A percentile compares a stretch with the other conserved stretches of the same genome.
These are phyloP conservation scores for Heptranchias perlo DNA, from an alignment of 2,113 vertebrate genomes.

Conservation along the genomic window DNA sequence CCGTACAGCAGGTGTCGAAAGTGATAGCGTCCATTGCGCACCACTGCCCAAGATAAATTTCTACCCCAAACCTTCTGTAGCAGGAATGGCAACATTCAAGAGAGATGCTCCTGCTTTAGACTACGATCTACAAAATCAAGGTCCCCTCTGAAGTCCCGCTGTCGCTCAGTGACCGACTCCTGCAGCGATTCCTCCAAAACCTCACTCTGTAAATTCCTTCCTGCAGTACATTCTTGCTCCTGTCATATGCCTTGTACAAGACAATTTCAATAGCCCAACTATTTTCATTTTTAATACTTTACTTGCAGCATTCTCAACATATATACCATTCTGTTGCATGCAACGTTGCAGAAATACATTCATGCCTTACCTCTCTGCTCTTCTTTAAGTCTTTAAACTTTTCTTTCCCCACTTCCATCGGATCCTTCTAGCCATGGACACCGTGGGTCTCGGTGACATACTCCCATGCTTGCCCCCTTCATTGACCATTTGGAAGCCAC, in stretches of 20 bases:
- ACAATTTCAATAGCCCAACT: not conserved
- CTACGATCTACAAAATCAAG: not conserved
- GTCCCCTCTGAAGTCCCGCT: not conserved
- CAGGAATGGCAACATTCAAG: not conserved
- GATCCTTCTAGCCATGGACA: not conserved
- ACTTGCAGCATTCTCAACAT: not conserved
- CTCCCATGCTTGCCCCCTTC: not conserved
- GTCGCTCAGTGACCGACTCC: not conserved
- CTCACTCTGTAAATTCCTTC: not conserved
- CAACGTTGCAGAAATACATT: not conserved
- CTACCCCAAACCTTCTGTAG: not conserved
- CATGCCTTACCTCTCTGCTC: not conserved
- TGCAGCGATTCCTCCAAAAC: not conserved
- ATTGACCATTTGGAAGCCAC: not conserved
- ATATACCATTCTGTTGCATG: not conserved
- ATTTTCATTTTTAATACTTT: not conserved
- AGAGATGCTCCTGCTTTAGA: not conserved
- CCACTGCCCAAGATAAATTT: too few relatives aligned
- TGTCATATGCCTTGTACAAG: not conserved
- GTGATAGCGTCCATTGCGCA: too few relatives aligned
- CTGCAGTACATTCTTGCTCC: not conserved
- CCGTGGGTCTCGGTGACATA: not conserved
- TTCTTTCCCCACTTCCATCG: not conserved
- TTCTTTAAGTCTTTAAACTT: not conserved
- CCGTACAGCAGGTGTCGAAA: too few relatives aligned